Conservation (phyloP, 2,113 vertebrate genomes). For the Triplophysa rosa region DNA sequence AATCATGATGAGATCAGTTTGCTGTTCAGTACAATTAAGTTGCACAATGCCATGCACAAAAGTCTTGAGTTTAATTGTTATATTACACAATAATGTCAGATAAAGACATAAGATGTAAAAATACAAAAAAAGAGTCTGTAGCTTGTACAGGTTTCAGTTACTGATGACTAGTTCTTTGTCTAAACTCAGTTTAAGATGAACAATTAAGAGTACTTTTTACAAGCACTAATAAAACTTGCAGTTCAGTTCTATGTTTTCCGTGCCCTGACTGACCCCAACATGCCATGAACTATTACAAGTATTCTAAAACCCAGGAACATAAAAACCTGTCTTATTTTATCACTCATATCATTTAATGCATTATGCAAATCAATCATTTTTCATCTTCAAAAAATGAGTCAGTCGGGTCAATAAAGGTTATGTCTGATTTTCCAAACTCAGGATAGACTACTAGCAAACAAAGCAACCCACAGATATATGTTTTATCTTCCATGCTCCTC, state of each 20-base stretch:
- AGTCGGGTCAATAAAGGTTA: too few species aligned
- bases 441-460: not conserved
- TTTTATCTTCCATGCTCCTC: not conserved
- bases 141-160: too few species aligned
- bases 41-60: not conserved
- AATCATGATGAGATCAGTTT: not conserved
- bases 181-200: not conserved
- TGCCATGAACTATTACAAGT: too few species aligned
- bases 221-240: not conserved
- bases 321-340: too few species aligned
- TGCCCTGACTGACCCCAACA: too few species aligned
- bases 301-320: too few species aligned
- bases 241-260: too few species aligned
- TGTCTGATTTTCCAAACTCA: not conserved
- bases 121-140: not conserved
- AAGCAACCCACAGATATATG: not conserved
- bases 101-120: not conserved
- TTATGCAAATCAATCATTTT: too few species aligned
- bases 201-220: not conserved
- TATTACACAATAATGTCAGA: not conserved
- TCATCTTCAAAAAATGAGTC: not conserved
- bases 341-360: too few species aligned
- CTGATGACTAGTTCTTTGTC: not conserved
- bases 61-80: not conserved
- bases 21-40: too few species aligned